Evolutionary conservation across 53 echinoderm and acorn worm genomes (phyloP).

Genomic region (Actinopyga echinites): DNA sequence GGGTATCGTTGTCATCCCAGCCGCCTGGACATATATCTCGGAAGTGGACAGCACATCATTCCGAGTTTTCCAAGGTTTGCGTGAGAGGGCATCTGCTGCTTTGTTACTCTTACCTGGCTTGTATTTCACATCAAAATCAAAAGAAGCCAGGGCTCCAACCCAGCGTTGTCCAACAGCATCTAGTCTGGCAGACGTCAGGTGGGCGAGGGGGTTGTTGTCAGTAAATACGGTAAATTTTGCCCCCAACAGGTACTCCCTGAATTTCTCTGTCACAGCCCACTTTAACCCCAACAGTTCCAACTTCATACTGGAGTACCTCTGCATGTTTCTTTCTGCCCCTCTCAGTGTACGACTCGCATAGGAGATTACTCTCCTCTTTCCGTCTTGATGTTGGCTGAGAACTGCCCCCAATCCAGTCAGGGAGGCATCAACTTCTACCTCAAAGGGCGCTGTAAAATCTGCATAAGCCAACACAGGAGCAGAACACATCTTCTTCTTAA

Average conservation of each 20-base stretch:
- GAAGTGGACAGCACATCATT: neutral
- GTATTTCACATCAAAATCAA: conserved; percentile 47
- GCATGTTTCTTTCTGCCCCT: conserved; percentile 52
- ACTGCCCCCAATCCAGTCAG: neutral
- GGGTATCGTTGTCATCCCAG: neutral
- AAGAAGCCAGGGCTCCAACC: conserved; percentile 30
- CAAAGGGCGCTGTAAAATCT: conserved; percentile 2
- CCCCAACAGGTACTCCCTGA: conserved; percentile 11
- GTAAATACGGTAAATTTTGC: conserved; percentile 1
- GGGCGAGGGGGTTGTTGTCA: conserved; percentile 37
- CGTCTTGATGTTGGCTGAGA: neutral
- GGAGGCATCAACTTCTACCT: conserved; percentile 3
- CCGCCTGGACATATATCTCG: neutral
- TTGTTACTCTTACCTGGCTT: conserved; percentile 26
- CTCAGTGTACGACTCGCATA: conserved; percentile 46
- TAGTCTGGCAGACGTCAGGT: conserved; percentile 46
- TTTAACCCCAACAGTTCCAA: conserved; percentile 35
- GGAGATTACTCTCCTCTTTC: conserved; percentile 8
- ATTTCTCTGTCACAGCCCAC: conserved; percentile 29
- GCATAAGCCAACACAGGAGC: conserved; percentile 12
- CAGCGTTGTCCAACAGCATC: conserved; percentile 39
- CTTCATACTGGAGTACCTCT: conserved; percentile 50
- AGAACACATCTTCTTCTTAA: conserved; percentile 10
- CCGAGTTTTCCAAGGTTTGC: neutral
- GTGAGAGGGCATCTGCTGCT: conserved; percentile 39